Base-by-base conservation (phyloP, 2,113 vertebrate species). In the Corythaixoides concolor region DNA sequence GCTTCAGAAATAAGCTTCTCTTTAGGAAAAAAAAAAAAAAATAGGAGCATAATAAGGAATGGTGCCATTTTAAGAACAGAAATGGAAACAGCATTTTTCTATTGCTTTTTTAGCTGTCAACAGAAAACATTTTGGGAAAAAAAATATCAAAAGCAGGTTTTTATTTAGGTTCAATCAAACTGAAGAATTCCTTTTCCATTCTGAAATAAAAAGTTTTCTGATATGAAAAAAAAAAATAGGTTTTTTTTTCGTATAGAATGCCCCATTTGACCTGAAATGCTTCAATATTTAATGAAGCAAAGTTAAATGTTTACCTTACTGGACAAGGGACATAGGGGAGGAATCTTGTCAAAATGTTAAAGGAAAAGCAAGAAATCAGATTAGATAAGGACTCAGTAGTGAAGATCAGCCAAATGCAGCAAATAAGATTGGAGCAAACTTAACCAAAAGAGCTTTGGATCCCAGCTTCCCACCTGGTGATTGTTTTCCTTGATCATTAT, bases 271-370 rank as follows among this genome's bases (percentile, higher is more conserved):
- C 30, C 16, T 43, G 20, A 88, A 63, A 68, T 55, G 6, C 4
- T 82, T 79, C 27, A 70, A 37, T 70, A 78, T 50, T 63, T 41
- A 81, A 45, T 55, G 8, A 86, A 84, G 11, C 47, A 55, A 73
- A 73, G 19, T 35, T 56, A 90, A 94, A 27, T 35, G 5, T 27
- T 90, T 66, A 62, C 2, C 7, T 88, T 60, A 33, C 0, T 1
- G 12, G 2, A 3, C 2, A 43, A 53, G 2, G 2, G 2, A 0
- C 0, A 1, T 2, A 2, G 6, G 6, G 5, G 4, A 75, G 22
- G 45, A 85, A 52, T 52, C 19, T 50, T 59, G 23, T 8, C 37
- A 62, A 81, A 84, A 66, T 26, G 4, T 1, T 56, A 52, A 24
- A 68, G 21, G 24, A 52, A 45, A 82, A 86, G 18, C 15, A 53